A percentile compares a stretch with the other conserved stretches of the same genome.
Evolutionary conservation across 2,888 invertebrate species (phyloP).

Genomic region (Pachymerium ferrugineum): DNA sequence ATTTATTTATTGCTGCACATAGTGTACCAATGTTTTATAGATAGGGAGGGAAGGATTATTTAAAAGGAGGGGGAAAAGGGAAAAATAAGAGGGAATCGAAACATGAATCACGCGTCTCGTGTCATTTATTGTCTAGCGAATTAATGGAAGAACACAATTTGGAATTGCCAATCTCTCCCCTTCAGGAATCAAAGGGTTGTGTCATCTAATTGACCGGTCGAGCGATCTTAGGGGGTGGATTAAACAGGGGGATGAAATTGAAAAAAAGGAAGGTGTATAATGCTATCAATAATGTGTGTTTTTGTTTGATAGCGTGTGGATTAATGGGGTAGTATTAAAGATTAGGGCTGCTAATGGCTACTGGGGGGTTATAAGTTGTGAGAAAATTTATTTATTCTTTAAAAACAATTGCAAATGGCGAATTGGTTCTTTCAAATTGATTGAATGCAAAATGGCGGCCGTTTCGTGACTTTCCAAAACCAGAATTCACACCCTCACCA

Average conservation of each 20-base stretch:
- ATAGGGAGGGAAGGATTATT: slow-evolving; percentile 17
- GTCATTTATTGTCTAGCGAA: slow-evolving; percentile 1
- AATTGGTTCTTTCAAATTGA: too few relatives aligned
- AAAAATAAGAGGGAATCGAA: not conserved
- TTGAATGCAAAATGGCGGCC: too few relatives aligned
- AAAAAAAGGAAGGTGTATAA: not conserved
- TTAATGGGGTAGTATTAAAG: too few relatives aligned
- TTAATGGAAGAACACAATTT: slow-evolving; percentile 19
- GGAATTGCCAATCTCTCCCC: not conserved
- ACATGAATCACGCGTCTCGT: not conserved
- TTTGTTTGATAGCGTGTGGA: not conserved
- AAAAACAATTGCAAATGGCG: too few relatives aligned
- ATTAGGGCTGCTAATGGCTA: too few relatives aligned
- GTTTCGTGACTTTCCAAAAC: too few relatives aligned
- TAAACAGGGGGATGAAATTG: not conserved
- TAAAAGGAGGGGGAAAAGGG: not conserved
- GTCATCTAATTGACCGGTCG: slow-evolving; percentile 27
- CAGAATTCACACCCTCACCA: too few relatives aligned
- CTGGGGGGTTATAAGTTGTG: too few relatives aligned
- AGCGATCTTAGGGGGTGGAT: not conserved
- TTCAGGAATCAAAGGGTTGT: slow-evolving; percentile 19
- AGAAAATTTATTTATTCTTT: too few relatives aligned
- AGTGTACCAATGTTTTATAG: slow-evolving; percentile 5
- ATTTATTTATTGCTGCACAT: slow-evolving; percentile 4
- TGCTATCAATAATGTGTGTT: not conserved